Base-by-base conservation (phyloP, 2,113 vertebrate genomes). In the Rafetus swinhoei region DNA sequence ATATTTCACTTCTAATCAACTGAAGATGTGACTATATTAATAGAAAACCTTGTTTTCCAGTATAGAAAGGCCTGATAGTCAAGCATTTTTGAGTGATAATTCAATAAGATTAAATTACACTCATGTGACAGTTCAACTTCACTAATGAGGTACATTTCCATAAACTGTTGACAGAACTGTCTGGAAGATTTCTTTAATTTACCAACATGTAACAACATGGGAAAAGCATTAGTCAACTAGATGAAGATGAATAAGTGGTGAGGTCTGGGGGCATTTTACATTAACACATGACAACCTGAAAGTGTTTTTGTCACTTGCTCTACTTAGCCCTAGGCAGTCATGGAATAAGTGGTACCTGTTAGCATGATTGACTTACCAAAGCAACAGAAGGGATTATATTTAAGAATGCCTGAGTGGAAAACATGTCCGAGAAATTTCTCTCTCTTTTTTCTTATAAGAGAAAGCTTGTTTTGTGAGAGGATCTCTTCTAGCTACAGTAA, bases 91-190 rank as follows among this genome's bases (percentile, higher is more conserved):
- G 97, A 98, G 98, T 98, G 98, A 98, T 98, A 98, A 98, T 98
- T 98, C 98, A 98, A 96, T 96, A 97, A 98, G 97, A 98, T 98
- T 98, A 98, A 98, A 98, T 98, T 98, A 97, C 93, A 96, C 94
- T 96, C 92, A 85, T 97, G 96, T 97, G 98, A 98, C 98, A 98
- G 97, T 96, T 98, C 93, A 96, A 89, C 96, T 95, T 97, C 97
- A 96, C 98, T 98, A 98, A 99, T 98, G 98, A 98, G 98, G 96
- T 97, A 96, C 97, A 93, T 98, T 98, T 98, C 97, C 97, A 98
- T 98, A 98, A 98, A 98, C 97, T 98, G 98, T 99, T 98, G 98
- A 98, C 98, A 98, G 98, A 98, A 97, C 96, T 98, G 98, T 98
- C 98, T 97, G 97, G 97, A 98, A 97, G 97, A 94, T 95, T 98